Base-by-base conservation (phyloP, 2,888 invertebrate species). In the Euclidia mi region DNA sequence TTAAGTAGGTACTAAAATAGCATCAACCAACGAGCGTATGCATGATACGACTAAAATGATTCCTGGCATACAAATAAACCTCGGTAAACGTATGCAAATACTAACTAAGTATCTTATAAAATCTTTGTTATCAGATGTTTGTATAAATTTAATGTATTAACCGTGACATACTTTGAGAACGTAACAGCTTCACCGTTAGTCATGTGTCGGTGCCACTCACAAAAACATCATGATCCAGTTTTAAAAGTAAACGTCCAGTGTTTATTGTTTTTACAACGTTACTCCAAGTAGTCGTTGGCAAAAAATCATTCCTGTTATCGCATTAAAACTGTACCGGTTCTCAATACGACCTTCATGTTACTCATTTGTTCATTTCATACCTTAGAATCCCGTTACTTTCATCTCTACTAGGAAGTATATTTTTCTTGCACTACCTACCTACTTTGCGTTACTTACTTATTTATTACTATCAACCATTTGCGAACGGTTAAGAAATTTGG, bases 221-320 rank as follows among this genome's bases (percentile, higher is more conserved):
- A 75, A 65, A 74, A 78, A 76, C 65, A 69, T 47, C 62, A 55
- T 76, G 78, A 80, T 82, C 86, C 79, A 84, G 83, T 85, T 85
- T 65, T 61, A 78, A 79, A 79, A 78, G 72, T 66, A 73, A 75
- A 73, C 59, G 57, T 50, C 32, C 73, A 76, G 67, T 85, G 89
- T 88, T 85, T 85, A 85, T 83, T 76, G 82, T 89, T 91, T 89
- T 88, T 89, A 79, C 74, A 66, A 66, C 60, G 65, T 46, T 58
- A 71, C 65, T 68, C 59, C 47, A 67, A 70, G 64, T 55, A 65
- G 56, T 51, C 57, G 55, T 45, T 48, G 40, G 76, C 71, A 87
- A 88, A 89, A 89, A 90, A 76, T 56, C 25, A 73, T 77, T 84
- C 79, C 82, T 84, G 84, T 81, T 87, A 79, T 71, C 62, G 53